phyloP scores from a whole-genome alignment of 2,113 vertebrate species.

The Phodopus roborovskii region DNA sequence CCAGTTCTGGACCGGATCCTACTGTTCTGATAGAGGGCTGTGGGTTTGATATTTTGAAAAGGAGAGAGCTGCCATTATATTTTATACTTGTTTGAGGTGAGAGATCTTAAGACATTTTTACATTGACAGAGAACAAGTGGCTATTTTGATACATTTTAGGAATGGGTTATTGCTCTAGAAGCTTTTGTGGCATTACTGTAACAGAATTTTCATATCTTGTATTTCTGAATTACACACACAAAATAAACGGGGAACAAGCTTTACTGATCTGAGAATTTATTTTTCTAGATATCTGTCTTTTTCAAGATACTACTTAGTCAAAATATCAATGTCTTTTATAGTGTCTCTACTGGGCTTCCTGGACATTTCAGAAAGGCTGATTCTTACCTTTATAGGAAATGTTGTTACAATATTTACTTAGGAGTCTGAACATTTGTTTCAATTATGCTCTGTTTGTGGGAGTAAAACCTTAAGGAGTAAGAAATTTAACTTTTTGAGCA shows the following conservation, averaged over 20 bases:
- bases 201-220: constrained; percentile 86
- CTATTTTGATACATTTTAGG: constrained; percentile 83
- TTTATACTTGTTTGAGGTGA: constrained; percentile 80
- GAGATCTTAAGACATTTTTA: constrained; percentile 82
- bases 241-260: constrained; percentile 85
- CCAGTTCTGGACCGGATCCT: constrained; percentile 1
- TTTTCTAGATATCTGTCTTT: constrained; percentile 41
- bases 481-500: constrained; percentile 21
- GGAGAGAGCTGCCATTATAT: constrained; percentile 72
- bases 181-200: constrained; percentile 85
- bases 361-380: neutral
- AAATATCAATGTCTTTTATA: neutral
- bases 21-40: constrained; percentile 69
- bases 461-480: neutral
- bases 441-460: neutral
- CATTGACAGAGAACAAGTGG: constrained; percentile 69
- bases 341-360: neutral
- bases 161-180: constrained; percentile 80
- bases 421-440: neutral
- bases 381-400: constrained; percentile 48
- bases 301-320: constrained; percentile 25
- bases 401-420: constrained; percentile 6
- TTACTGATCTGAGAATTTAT: constrained; percentile 65
- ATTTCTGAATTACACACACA: constrained; percentile 82
- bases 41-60: constrained; percentile 80